phyloP scores from a whole-genome alignment of 2,113 vertebrate genomes.

The Melanerpes aurifrons region DNA sequence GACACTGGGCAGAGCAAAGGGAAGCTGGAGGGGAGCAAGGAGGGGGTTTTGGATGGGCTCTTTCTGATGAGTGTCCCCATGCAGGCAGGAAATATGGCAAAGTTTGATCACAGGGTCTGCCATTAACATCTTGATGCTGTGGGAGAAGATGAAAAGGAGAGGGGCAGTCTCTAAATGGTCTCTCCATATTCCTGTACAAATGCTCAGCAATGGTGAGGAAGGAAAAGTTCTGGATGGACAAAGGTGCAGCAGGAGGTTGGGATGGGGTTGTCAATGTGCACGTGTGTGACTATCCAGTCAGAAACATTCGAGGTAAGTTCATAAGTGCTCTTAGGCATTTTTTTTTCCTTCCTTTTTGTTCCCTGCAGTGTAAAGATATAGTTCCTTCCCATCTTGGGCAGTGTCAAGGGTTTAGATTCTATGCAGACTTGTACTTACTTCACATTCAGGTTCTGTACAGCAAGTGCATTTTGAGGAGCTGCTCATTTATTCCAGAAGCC shows the following conservation, averaged over 20 bases:
- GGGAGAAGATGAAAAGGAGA: not conserved
- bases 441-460: rapidly evolving
- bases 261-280: not conserved
- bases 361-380: rapidly evolving
- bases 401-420: not conserved
- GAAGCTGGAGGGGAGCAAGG: rapidly evolving
- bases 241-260: not conserved
- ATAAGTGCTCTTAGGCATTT: rapidly evolving
- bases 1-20: not conserved
- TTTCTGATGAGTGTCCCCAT: rapidly evolving
- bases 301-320: not conserved
- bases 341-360: rapidly evolving
- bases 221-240: not conserved
- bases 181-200: not conserved
- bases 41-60: not conserved
- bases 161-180: not conserved
- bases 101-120: not conserved
- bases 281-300: not conserved
- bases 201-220: not conserved
- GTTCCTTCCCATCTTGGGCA: not conserved
- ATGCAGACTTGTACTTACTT: rapidly evolving
- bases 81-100: not conserved
- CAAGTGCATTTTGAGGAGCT: not conserved
- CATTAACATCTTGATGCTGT: not conserved
- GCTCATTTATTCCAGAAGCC: not conserved